Conservation (phyloP, 1,140 invertebrate species). For the Stratiolaelaps scimitus region DNA sequence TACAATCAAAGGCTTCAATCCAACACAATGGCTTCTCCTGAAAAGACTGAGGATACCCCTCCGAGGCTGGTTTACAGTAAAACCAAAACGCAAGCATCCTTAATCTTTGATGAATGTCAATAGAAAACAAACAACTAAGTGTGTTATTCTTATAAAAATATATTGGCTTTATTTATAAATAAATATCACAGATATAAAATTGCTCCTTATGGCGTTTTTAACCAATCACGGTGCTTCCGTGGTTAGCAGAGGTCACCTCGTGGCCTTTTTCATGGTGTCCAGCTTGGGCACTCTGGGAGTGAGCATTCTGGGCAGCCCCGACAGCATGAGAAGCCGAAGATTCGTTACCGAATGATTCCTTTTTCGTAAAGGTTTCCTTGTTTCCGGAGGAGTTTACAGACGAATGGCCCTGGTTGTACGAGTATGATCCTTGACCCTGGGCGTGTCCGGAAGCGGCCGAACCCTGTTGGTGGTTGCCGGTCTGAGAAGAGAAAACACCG, state of each 20-base stretch:
- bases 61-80: too few relatives aligned
- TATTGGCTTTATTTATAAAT: background rate
- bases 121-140: too few relatives aligned
- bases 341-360: conserved; percentile 2
- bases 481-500: background rate
- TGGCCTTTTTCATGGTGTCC: background rate
- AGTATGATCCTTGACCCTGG: background rate
- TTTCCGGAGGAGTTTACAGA: background rate
- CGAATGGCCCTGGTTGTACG: background rate
- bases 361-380: background rate
- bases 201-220: too few relatives aligned
- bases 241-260: background rate
- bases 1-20: too few relatives aligned
- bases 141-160: background rate
- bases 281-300: background rate
- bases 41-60: too few relatives aligned
- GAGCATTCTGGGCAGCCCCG: background rate
- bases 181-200: conserved; percentile 2
- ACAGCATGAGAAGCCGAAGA: background rate
- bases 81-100: too few relatives aligned
- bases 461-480: background rate
- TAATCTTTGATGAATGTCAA: too few relatives aligned
- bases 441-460: background rate
- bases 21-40: too few relatives aligned
- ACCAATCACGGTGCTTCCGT: conserved; percentile 4